Evolutionary conservation across 1,140 invertebrate species (phyloP).

Genomic region (Neodiprion pinetum): DNA sequence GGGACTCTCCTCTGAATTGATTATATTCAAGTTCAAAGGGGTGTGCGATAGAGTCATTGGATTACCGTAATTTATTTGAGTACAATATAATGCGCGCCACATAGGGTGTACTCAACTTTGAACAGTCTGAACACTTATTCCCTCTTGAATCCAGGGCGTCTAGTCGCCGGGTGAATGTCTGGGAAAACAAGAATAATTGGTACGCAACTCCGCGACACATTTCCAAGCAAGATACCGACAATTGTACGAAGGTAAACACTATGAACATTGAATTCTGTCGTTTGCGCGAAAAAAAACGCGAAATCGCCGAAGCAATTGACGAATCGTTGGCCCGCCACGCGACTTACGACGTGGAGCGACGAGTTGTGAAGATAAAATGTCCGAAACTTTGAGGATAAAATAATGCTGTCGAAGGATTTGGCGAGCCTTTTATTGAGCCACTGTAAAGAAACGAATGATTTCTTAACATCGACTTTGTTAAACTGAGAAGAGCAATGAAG

Average conservation of each 20-base stretch:
- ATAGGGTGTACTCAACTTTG: background rate
- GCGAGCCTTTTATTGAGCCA: background rate
- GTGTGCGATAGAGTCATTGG: background rate
- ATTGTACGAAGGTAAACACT: background rate
- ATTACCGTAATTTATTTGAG: background rate
- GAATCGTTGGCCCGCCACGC: background rate
- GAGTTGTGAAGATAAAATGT: background rate
- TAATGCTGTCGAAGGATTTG: slow-evolving; percentile 5
- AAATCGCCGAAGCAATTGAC: background rate
- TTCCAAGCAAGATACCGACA: too few species aligned
- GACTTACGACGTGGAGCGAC: background rate
- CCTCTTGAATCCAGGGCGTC: too few species aligned
- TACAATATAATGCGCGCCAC: background rate
- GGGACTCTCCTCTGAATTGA: background rate
- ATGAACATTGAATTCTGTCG: background rate
- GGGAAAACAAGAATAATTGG: too few species aligned
- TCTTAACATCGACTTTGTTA: background rate
- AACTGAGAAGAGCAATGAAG: background rate
- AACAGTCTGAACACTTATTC: background rate
- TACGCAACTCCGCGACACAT: too few species aligned
- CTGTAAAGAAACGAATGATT: background rate
- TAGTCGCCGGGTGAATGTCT: too few species aligned
- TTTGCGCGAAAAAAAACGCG: background rate
- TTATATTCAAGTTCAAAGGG: background rate
- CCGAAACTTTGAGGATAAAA: background rate